phyloP scores from a whole-genome alignment of 1,140 invertebrate species.

The Bombus superbus region DNA sequence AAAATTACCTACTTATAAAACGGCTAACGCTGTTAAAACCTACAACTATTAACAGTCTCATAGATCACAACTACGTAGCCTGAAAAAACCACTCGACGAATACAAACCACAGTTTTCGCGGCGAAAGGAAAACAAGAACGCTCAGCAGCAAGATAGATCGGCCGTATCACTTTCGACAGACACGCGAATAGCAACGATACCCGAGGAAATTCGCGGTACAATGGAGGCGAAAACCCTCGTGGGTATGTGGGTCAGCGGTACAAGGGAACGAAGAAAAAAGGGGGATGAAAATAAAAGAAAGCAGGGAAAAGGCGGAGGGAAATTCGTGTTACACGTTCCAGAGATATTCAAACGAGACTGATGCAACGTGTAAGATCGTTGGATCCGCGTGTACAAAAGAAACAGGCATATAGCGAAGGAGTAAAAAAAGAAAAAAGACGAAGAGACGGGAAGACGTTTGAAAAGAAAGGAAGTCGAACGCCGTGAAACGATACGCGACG shows the following conservation, averaged over 20 bases:
- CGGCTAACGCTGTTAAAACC: too few species aligned
- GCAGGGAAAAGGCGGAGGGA: background rate
- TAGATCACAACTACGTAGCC: too few species aligned
- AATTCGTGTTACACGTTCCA: background rate
- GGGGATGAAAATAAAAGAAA: too few species aligned
- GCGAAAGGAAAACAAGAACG: background rate
- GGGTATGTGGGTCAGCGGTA: constrained; percentile 19
- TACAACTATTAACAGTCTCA: too few species aligned
- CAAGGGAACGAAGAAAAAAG: background rate
- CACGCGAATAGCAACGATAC: background rate
- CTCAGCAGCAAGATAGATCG: background rate
- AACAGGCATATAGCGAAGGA: background rate
- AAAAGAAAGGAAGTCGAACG: constrained; percentile 32
- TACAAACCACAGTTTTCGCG: too few species aligned
- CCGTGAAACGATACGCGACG: constrained; percentile 27
- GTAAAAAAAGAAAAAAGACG: too few species aligned
- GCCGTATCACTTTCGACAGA: background rate
- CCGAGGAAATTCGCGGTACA: background rate
- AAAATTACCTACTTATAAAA: too few species aligned
- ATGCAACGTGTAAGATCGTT: background rate
- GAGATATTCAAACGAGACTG: constrained; percentile 4
- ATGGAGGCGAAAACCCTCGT: background rate
- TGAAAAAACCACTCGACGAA: too few species aligned
- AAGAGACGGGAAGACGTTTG: background rate
- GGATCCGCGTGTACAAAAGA: background rate